These are phyloP conservation scores for Drosophila malerkotliana DNA, from an alignment of 1,140 invertebrate genomes.

Conservation along the genomic window DNA sequence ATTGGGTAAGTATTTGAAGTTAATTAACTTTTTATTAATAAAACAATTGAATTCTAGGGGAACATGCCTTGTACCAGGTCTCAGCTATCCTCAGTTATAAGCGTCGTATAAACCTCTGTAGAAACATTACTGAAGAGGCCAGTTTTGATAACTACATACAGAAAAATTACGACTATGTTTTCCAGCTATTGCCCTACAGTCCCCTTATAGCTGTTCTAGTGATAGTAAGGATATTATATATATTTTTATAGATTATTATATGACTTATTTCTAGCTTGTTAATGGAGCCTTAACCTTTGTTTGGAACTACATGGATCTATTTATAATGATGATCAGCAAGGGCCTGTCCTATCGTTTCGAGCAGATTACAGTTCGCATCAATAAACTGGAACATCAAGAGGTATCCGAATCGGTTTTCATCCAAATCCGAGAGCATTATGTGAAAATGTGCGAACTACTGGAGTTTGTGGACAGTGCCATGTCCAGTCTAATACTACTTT, in stretches of 20 bases:
- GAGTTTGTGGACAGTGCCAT: constrained; percentile 86
- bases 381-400: constrained; percentile 73
- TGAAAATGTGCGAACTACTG: constrained; percentile 86
- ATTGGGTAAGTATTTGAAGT: constrained; percentile 16
- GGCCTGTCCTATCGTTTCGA: constrained; percentile 86
- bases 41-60: constrained; percentile 32
- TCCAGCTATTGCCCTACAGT: constrained; percentile 55
- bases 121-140: constrained; percentile 37
- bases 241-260: background rate
- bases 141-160: constrained; percentile 57
- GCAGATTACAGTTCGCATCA: constrained; percentile 85
- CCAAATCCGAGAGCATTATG: constrained; percentile 87
- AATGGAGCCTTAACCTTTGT: constrained; percentile 85
- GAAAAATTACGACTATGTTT: constrained; percentile 71
- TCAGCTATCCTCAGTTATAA: constrained; percentile 54
- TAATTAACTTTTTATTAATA: no score
- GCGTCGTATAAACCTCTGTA: constrained; percentile 35
- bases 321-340: constrained; percentile 87
- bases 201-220: constrained; percentile 33
- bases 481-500: constrained; percentile 87
- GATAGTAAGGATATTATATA: constrained; percentile 42
- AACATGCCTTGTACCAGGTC: constrained; percentile 58
- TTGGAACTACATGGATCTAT: constrained; percentile 89
- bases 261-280: constrained; percentile 39
- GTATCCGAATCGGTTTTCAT: constrained; percentile 86